Conservation (phyloP, 2,888 invertebrate genomes). For the Spodoptera picta region DNA sequence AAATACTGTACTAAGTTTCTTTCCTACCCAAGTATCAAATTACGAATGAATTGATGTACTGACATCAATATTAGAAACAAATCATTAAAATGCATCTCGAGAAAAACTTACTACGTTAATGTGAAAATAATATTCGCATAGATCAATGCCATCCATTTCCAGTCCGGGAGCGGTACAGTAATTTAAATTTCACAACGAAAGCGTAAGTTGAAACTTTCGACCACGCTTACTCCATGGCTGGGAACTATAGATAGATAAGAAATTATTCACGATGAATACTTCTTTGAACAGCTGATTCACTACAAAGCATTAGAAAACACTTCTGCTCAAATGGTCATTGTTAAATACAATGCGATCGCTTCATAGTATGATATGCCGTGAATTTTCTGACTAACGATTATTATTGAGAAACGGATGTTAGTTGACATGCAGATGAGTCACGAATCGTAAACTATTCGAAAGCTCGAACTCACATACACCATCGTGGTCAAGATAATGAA, state of each 20-base stretch:
- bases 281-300: conserved; percentile 56
- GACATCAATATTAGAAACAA: conserved; percentile 12
- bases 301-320: conserved; percentile 58
- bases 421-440: conserved; percentile 54
- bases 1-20: conserved; percentile 20
- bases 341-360: conserved; percentile 58
- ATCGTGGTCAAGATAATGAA: conserved; percentile 44
- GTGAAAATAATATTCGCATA: conserved; percentile 51
- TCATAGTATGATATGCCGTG: conserved; percentile 50
- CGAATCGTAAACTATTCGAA: conserved; percentile 55
- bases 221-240: conserved; percentile 40
- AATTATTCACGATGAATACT: conserved; percentile 54
- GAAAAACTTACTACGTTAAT: conserved; percentile 41
- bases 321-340: conserved; percentile 58
- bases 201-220: conserved; percentile 63
- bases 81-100: conserved; percentile 25
- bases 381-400: conserved; percentile 53
- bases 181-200: conserved; percentile 61
- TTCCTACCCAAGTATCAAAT: conserved; percentile 13
- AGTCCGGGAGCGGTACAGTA: conserved; percentile 33
- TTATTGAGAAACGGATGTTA: conserved; percentile 47
- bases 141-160: conserved; percentile 45
- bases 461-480: conserved; percentile 34
- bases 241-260: conserved; percentile 55
- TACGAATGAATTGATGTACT: conserved; percentile 5